Evolutionary conservation across 2,888 invertebrate genomes (phyloP).

Genomic region (Luperina testacea): DNA sequence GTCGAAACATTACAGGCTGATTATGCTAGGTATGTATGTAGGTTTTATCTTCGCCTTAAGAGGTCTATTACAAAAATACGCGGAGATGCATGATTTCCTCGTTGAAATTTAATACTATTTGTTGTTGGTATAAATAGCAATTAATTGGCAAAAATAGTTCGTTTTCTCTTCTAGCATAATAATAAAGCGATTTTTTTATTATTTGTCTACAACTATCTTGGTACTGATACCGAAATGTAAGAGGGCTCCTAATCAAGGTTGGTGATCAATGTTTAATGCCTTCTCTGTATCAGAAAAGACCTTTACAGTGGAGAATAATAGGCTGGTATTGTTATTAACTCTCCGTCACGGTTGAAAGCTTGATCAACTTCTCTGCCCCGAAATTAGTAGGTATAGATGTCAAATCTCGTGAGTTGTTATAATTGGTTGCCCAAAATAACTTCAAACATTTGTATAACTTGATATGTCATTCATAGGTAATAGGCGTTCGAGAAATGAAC

Average conservation of each 20-base stretch:
- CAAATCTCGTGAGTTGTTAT: neutral
- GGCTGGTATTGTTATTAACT: neutral
- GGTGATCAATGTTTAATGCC: neutral
- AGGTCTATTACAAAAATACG: too few species aligned
- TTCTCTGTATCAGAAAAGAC: too few species aligned
- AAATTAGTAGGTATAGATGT: neutral
- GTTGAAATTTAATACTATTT: too few species aligned
- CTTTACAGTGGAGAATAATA: neutral
- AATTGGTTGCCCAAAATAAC: neutral
- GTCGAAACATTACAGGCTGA: neutral
- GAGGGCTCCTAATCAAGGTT: neutral
- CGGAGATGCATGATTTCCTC: too few species aligned
- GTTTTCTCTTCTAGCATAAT: too few species aligned
- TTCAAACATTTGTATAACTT: neutral
- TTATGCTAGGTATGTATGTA: neutral
- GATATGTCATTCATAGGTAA: neutral
- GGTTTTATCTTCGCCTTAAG: too few species aligned
- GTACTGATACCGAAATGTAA: too few species aligned
- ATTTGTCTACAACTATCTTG: too few species aligned
- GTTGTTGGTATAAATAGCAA: too few species aligned
- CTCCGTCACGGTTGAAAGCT: neutral
- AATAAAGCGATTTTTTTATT: too few species aligned
- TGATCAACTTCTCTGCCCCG: neutral
- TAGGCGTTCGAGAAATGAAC: neutral
- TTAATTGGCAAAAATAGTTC: too few species aligned